Evolutionary conservation across 2,888 invertebrate genomes (phyloP).

Genomic region (Calameuta pallipes): DNA sequence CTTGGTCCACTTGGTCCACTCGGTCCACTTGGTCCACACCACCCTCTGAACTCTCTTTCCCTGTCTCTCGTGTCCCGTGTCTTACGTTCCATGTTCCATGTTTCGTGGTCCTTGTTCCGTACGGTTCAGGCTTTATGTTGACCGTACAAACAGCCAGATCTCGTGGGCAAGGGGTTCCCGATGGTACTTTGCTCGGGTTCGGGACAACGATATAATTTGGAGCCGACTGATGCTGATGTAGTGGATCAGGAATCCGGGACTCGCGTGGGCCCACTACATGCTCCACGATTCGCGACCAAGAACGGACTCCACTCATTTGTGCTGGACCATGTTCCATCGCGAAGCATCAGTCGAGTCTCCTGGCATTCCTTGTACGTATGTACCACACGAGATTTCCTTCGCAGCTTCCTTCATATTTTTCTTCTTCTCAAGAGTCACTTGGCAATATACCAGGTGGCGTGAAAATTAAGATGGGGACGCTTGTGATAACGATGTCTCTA

Average conservation of each 20-base stretch:
- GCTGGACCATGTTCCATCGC: conserved; percentile 24
- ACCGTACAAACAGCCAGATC: conserved; percentile 3
- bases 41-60: background rate
- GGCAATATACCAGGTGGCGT: background rate
- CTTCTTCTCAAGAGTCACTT: background rate
- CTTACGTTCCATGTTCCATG: conserved; percentile 7
- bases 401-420: background rate
- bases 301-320: conserved; percentile 52
- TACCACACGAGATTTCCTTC: background rate
- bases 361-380: background rate
- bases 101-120: conserved; percentile 8
- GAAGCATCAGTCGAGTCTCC: background rate
- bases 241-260: conserved; percentile 54
- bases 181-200: background rate
- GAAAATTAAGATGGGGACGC: background rate
- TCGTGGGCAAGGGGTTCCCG: background rate
- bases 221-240: conserved; percentile 45
- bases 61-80: conserved; percentile 12
- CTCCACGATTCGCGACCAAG: conserved; percentile 46
- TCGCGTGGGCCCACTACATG: conserved; percentile 53
- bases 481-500: background rate
- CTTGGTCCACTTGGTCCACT: background rate
- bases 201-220: conserved; percentile 25
- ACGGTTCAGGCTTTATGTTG: background rate
- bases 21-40: background rate